These are phyloP conservation scores for Lysandra coridon DNA, from an alignment of 2,888 invertebrate genomes.

Conservation along the genomic window DNA sequence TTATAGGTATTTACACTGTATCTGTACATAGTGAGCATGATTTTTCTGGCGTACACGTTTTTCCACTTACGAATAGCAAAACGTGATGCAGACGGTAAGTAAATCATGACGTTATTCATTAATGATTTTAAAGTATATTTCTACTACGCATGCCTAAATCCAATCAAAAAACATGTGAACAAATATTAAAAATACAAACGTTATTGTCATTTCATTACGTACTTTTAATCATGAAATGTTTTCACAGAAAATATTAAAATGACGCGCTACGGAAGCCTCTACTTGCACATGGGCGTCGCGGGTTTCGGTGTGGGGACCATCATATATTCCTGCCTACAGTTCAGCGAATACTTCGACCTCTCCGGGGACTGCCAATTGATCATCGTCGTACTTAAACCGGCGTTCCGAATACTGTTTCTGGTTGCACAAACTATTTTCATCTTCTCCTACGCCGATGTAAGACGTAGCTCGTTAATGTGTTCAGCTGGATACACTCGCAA, in stretches of 20 bases:
- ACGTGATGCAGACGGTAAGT: conserved; percentile 61
- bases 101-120: background rate
- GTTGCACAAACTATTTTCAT: conserved; percentile 87
- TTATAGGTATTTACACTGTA: conserved; percentile 86
- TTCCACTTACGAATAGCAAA: conserved; percentile 76
- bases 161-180: background rate
- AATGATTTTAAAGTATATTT: background rate
- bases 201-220: conserved; percentile 7
- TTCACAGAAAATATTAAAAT: conserved; percentile 57
- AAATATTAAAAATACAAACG: background rate
- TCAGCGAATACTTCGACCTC: conserved; percentile 85
- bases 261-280: conserved; percentile 81
- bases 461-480: conserved; percentile 41
- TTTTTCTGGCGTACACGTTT: conserved; percentile 86
- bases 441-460: conserved; percentile 85
- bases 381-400: conserved; percentile 82
- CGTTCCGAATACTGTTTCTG: conserved; percentile 82
- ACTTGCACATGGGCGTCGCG: conserved; percentile 82
- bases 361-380: conserved; percentile 81
- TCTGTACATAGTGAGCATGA: conserved; percentile 85
- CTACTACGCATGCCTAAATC: background rate
- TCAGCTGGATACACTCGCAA: background rate
- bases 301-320: conserved; percentile 86
- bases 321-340: conserved; percentile 86
- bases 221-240: conserved; percentile 27